These are phyloP conservation scores for Parascotia fuliginaria DNA, from an alignment of 2,888 invertebrate genomes.

Conservation along the genomic window DNA sequence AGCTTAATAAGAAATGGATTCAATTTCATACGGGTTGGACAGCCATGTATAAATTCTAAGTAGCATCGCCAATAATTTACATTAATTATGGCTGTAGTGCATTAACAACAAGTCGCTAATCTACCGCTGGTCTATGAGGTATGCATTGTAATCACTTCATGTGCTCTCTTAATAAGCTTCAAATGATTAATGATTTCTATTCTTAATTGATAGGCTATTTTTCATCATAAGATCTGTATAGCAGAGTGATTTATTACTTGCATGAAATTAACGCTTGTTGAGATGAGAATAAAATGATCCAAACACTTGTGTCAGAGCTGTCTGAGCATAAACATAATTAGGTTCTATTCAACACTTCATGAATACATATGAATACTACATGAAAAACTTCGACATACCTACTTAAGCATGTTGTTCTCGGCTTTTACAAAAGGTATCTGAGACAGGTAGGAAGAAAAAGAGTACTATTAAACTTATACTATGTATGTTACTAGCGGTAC, in stretches of 20 bases:
- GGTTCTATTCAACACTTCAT: neutral
- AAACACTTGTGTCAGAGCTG: neutral
- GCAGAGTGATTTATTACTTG: constrained; percentile 7
- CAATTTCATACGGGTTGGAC: neutral
- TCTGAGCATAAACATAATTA: neutral
- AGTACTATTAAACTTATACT: too few relatives aligned
- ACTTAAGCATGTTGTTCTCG: neutral
- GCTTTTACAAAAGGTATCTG: neutral
- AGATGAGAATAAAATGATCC: neutral
- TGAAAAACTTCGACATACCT: too few relatives aligned
- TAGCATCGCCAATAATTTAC: neutral
- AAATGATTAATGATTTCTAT: constrained; percentile 7
- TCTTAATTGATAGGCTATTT: constrained; percentile 6
- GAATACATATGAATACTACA: neutral
- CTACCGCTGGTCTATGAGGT: neutral
- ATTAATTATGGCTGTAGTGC: neutral
- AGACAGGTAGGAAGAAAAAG: too few relatives aligned
- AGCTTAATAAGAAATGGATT: too few relatives aligned
- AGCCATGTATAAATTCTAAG: neutral
- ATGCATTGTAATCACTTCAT: constrained; percentile 8
- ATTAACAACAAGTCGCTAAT: neutral
- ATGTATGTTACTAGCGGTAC: too few relatives aligned
- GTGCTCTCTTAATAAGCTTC: neutral
- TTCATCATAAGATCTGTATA: constrained; percentile 1
- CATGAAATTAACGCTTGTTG: neutral